Evolutionary conservation across 2,113 vertebrate species (phyloP), one percentile per base, ranked within the genome.

Genomic region (Petroica traversi): DNA sequence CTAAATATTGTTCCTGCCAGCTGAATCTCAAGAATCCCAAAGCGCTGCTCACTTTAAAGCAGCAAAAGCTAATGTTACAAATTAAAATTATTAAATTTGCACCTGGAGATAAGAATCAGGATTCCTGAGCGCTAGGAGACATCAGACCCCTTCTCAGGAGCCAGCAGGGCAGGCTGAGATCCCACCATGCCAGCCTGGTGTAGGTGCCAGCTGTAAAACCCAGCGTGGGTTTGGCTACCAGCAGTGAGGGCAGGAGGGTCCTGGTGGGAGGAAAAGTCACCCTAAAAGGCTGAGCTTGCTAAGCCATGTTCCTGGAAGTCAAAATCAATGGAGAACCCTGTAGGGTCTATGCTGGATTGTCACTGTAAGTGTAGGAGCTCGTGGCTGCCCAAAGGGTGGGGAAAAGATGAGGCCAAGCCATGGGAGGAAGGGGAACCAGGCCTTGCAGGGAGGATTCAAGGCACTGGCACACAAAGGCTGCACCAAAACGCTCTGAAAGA

Each of bases 171-270:
- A n/a, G n/a, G n/a, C n/a, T 8, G 83, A 57, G 46, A 18, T 28
- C 34, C 83, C 15, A 11, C 0, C 3, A 1, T 3, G 34, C 24
- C 48, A 11, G 38, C 1, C 33, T 6, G 26, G n/a, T 12, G 4
- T 3, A 19, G 72, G 29, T 59, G 51, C 51, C 26, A 28, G 62
- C 31, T 34, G 4, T 4, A 7, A 25, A 41, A 38, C 4, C 4
- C 63, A 38, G 28, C 0, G 33, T 5, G 31, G 69, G 16, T 13
- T 4, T 8, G 16, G 43, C 28, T 7, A 3, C 3, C 12, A 48
- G n/a, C 49, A 68, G 52, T 3, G 26, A 34, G 38, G 63, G 19
- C 45, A 46, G n/a, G 8, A 1, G 57, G n/a, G 22, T 20, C 46
- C 66, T 71, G 57, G 45, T 8, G 23, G 61, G 24, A 74, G 75